These are phyloP conservation scores for Erannis defoliaria DNA, from an alignment of 2,888 invertebrate species.

Conservation along the genomic window DNA sequence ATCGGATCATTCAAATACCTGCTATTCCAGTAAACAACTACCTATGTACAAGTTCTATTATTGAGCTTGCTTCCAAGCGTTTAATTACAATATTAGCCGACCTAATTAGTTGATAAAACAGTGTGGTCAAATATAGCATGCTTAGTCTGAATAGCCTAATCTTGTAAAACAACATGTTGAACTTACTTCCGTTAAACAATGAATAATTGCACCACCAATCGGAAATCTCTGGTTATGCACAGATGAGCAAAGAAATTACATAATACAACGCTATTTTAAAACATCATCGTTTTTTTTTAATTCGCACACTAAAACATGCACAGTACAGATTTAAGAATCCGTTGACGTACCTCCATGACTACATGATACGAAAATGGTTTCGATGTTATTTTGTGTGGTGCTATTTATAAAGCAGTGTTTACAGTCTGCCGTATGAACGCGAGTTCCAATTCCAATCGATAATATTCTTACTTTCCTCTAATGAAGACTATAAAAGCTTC, in stretches of 20 bases:
- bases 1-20: slow-evolving; percentile 35
- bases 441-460: slow-evolving; percentile 44
- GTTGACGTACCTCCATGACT: slow-evolving; percentile 1
- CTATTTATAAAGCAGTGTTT: slow-evolving; percentile 69
- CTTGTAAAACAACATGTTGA: neutral
- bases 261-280: neutral
- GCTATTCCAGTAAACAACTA: neutral
- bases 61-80: too few relatives aligned
- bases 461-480: slow-evolving; percentile 43
- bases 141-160: neutral
- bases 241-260: neutral
- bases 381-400: slow-evolving; percentile 59
- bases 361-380: slow-evolving; percentile 50
- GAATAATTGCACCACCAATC: neutral
- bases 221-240: neutral
- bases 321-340: slow-evolving; percentile 2
- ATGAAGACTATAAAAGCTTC: neutral
- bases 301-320: neutral
- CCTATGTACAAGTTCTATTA: neutral
- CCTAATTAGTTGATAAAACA: neutral
- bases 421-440: slow-evolving; percentile 53
- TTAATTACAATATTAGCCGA: too few relatives aligned
- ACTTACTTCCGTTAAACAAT: neutral
- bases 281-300: neutral
- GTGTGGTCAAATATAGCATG: neutral